Evolutionary conservation across 2,888 invertebrate genomes (phyloP), one percentile per base, ranked within the genome.

Genomic region (Omphaloscelis lunosa): DNA sequence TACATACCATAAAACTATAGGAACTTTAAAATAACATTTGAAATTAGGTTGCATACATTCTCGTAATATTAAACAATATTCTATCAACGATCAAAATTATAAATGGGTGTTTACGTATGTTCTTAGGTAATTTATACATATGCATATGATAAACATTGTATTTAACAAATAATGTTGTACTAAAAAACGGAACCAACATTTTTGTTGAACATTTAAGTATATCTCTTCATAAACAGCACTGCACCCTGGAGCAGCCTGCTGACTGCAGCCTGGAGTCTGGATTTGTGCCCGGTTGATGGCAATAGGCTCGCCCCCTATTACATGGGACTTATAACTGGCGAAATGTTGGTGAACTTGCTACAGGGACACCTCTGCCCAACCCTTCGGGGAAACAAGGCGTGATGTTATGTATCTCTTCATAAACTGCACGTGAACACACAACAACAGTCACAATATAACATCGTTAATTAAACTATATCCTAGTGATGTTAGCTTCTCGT

Each of bases 391-490:
- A n/a, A n/a, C n/a, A n/a, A n/a, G n/a, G n/a, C n/a, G n/a, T n/a
- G n/a, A n/a, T n/a, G n/a, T n/a, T n/a, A n/a, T n/a, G n/a, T 15
- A 58, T 27, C 27, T 2, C 29, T 69, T 39, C 29, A 41, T 53
- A 53, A 41, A 29, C 29, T 56, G 41, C 53, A 53, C 20, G 12
- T n/a, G 2, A 72, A 9, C 11, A 51, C 15, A 61, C n/a, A 61
- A 56, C 63, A 51, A 68, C n/a, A n/a, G n/a, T 68, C 7, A 6
- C 0, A 66, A 0, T 27, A n/a, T 41, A 70, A 51, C 78, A 56
- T 62, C 11, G 69, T 82, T 82, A 75, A 78, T 86, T 82, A 84
- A 86, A 82, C 59, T 82, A 78, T 45, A 72, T 72, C 63, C 53
- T 20, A 66, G 72, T 53, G 48, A 51, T 73, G 67, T 80, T 67